A percentile compares a stretch with the other conserved stretches of the same genome.
phyloP scores from a whole-genome alignment of 2,797 vertebrate genomes.

The Nasua narica region DNA sequence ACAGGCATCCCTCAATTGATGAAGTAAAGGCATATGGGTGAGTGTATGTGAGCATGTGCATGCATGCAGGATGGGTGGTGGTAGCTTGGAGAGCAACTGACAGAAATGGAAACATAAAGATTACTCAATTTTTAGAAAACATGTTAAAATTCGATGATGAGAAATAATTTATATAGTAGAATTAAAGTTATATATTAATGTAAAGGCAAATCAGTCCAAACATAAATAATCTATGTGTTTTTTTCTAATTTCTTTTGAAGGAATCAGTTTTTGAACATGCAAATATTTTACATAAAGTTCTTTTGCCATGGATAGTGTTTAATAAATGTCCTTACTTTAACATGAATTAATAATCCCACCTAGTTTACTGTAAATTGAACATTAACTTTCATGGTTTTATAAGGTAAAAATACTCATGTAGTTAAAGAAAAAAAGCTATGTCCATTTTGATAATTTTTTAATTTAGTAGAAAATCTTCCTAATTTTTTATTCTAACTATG shows the following conservation, averaged over 20 bases:
- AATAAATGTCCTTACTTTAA: background rate
- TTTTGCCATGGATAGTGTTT: background rate
- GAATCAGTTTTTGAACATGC: background rate
- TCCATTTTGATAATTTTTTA: background rate
- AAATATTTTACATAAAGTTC: background rate
- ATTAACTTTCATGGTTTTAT: background rate
- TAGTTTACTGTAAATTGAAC: background rate
- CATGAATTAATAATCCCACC: background rate
- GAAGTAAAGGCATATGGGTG: background rate
- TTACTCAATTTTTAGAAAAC: background rate
- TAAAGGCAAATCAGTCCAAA: background rate
- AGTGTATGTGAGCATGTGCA: background rate
- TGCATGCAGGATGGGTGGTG: rapidly evolving
- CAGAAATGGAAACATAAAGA: background rate
- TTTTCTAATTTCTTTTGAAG: background rate
- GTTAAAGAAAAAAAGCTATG: background rate
- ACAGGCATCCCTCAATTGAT: background rate
- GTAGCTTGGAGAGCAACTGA: background rate
- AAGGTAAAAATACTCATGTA: background rate
- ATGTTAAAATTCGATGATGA: background rate
- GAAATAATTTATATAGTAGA: background rate
- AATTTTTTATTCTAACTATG: background rate
- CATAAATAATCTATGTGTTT: background rate
- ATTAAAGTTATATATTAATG: background rate
- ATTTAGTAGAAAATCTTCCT: background rate